Evolutionary conservation across 1,140 invertebrate species (phyloP), one percentile per base, ranked within the genome.

Genomic region (Drosophila saltans): DNA sequence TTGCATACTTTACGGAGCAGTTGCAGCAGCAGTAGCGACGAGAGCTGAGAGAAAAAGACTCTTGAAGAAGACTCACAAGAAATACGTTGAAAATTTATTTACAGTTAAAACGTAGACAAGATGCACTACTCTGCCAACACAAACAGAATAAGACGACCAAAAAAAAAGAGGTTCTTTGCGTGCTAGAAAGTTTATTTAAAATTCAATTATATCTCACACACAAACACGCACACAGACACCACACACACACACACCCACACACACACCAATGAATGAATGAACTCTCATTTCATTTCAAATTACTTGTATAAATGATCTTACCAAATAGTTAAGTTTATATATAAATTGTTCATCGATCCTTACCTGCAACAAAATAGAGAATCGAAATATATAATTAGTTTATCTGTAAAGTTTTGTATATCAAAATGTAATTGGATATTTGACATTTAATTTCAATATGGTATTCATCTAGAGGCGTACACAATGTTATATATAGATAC

Each of bases 331-430:
- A 52, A 91, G 75, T 73, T 91, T 92, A 90, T 89, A 91, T 30
- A 92, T 73, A 83, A 80, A 80, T 81, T 91, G 81, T 91, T 92
- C 86, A 83, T 92, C 84, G 63, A 91, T 91, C 82, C 91, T 92
- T 92, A 92, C 91, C 91, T 92, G 88, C 26, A 91, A 91, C 24
- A 75, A 78, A 72, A 73, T 8, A 72, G 72, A 78, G 57, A 74
- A 56, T 28, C 40, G 28, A 81, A 63, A 58, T 68, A 68, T 65
- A 60, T 36, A 64, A 75, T 90, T 71, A 76, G 66, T 81, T 48
- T 26, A 52, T 52, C 4, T 57, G 60, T 52, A 41, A 10, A 10
- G 40, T 48, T 59, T 3, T 16, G 41, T 48, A 21, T 43, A 16
- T 21, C 2, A 21, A 26, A 9, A 52, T 26, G 64, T 30, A 79